Evolutionary conservation across 1,140 invertebrate genomes (phyloP).

Genomic region (Pseudomyrmex flavicornis): DNA sequence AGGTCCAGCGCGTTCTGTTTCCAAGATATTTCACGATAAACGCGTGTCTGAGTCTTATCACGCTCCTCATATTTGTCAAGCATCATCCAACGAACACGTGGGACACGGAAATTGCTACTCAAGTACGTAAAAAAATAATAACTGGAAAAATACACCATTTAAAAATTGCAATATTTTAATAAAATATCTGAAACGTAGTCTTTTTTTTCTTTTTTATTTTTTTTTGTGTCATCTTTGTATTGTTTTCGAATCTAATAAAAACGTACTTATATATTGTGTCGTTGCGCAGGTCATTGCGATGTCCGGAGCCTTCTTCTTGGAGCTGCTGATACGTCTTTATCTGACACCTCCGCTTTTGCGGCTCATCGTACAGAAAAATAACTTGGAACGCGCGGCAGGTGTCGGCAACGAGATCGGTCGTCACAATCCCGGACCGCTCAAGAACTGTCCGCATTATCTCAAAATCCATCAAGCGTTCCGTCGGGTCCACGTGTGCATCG

Average conservation of each 20-base stretch:
- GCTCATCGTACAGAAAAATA: conserved; percentile 89
- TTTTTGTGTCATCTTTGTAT: neutral
- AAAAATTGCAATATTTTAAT: neutral
- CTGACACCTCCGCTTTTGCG: conserved; percentile 88
- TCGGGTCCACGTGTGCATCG: conserved; percentile 88
- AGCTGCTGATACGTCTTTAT: conserved; percentile 89
- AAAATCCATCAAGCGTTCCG: conserved; percentile 89
- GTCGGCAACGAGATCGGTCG: conserved; percentile 90
- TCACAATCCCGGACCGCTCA: conserved; percentile 88
- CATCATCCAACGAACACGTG: conserved; percentile 84
- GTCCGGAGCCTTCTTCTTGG: conserved; percentile 89
- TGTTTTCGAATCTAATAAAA: neutral
- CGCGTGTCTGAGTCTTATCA: conserved; percentile 89
- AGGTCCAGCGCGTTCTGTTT: conserved; percentile 93
- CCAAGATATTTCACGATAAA: conserved; percentile 94
- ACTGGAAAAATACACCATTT: neutral
- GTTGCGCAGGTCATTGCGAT: conserved; percentile 87
- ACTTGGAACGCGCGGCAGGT: conserved; percentile 89
- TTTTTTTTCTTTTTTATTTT: neutral
- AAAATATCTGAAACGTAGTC: neutral
- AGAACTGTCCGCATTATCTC: conserved; percentile 90
- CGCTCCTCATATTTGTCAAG: conserved; percentile 89
- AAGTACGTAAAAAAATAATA: conserved; percentile 77
- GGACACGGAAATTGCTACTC: conserved; percentile 82
- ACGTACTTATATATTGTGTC: neutral